phyloP scores from a whole-genome alignment of 1,140 invertebrate species.

The Epicauta chinensis region DNA sequence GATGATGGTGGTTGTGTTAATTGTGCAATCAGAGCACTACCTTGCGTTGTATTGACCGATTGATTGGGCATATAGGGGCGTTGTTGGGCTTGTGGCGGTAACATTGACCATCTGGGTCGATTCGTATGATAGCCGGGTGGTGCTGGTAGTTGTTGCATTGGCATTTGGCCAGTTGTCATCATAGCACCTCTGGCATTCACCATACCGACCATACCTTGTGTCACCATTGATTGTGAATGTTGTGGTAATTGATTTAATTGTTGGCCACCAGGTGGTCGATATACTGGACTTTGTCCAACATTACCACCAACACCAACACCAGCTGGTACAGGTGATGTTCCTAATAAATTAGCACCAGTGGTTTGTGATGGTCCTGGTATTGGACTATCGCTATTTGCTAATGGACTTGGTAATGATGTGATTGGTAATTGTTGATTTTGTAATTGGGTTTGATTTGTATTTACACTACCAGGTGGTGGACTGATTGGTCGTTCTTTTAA shows the following conservation, averaged over 20 bases:
- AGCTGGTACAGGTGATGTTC: constrained; percentile 27
- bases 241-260: constrained; percentile 10
- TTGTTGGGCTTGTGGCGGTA: constrained; percentile 40
- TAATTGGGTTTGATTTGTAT: constrained; percentile 40
- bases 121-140: constrained; percentile 48
- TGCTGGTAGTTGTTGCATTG: constrained; percentile 45
- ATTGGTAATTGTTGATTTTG: constrained; percentile 31
- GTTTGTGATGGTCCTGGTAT: constrained; percentile 33
- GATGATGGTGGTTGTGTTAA: constrained; percentile 57
- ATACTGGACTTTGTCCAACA: constrained; percentile 27
- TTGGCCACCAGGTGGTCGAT: constrained; percentile 22
- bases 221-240: background rate
- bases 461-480: constrained; percentile 50
- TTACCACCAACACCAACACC: constrained; percentile 20
- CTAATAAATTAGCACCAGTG: constrained; percentile 32
- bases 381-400: constrained; percentile 53
- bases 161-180: constrained; percentile 35
- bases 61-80: constrained; percentile 21
- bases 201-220: constrained; percentile 12
- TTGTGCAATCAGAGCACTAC: constrained; percentile 61
- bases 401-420: constrained; percentile 48
- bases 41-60: constrained; percentile 35
- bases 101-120: constrained; percentile 32
- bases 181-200: constrained; percentile 16
- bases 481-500: constrained; percentile 76